phyloP scores from a whole-genome alignment of 2,888 invertebrate genomes.

The Ptilodon capucinus region DNA sequence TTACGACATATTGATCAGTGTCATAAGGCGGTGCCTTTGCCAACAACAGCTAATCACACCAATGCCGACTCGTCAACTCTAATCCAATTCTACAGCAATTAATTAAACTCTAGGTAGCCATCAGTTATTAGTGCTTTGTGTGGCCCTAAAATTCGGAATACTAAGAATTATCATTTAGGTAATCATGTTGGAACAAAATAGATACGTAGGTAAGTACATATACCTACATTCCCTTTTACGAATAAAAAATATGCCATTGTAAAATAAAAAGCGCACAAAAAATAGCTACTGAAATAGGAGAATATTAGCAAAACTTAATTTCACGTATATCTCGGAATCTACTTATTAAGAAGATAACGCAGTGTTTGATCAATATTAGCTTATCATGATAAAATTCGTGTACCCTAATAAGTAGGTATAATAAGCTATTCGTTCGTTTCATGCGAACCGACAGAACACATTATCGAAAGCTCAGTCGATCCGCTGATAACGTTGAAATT shows the following conservation, averaged over 20 bases:
- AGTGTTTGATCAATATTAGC: constrained; percentile 29
- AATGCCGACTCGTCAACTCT: constrained; percentile 55
- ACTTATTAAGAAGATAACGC: constrained; percentile 23
- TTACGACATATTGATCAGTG: constrained; percentile 55
- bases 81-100: constrained; percentile 46
- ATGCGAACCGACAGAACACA: constrained; percentile 14
- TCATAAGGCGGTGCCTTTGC: constrained; percentile 39
- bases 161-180: too few species aligned
- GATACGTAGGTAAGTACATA: too few species aligned
- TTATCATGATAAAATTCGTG: constrained; percentile 26
- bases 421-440: constrained; percentile 11
- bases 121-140: constrained; percentile 15
- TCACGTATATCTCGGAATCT: constrained; percentile 14
- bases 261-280: too few species aligned
- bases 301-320: constrained; percentile 10
- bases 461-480: constrained; percentile 20
- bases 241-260: too few species aligned
- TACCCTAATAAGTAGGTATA: constrained; percentile 5
- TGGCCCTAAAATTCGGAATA: too few species aligned
- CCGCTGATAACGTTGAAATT: constrained; percentile 7
- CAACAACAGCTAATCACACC: constrained; percentile 39
- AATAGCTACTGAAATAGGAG: neutral
- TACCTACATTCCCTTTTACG: too few species aligned
- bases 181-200: too few species aligned
- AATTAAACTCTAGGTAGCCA: constrained; percentile 29